Evolutionary conservation across 2,888 invertebrate genomes (phyloP).

Genomic region (Nemotelus nigrinus): DNA sequence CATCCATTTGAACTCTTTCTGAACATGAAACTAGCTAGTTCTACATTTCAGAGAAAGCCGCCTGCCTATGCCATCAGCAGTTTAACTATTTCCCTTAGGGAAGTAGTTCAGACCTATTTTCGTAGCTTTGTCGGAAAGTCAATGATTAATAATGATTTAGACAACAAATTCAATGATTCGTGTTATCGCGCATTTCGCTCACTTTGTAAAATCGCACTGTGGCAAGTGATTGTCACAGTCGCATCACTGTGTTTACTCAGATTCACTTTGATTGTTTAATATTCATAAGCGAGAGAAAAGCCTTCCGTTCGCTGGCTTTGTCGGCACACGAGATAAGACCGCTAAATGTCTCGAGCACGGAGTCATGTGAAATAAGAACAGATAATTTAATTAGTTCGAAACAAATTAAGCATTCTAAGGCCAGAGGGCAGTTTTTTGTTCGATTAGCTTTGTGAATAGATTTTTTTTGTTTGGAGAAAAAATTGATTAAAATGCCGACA

Average conservation of each 20-base stretch:
- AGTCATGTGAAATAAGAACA: neutral
- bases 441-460: neutral
- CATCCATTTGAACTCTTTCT: neutral
- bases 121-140: neutral
- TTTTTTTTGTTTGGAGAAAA: neutral
- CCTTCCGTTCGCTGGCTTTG: constrained; percentile 4
- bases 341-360: neutral
- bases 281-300: neutral
- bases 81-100: neutral
- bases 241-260: neutral
- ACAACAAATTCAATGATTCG: constrained; percentile 19
- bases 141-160: neutral
- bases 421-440: neutral
- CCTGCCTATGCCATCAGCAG: neutral
- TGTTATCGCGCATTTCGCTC: neutral
- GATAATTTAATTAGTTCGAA: constrained; percentile 39
- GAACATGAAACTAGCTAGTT: neutral
- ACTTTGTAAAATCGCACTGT: neutral
- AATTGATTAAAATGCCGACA: constrained; percentile 26
- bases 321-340: constrained; percentile 12
- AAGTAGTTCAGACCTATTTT: neutral
- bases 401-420: constrained; percentile 32
- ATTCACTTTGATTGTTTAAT: constrained; percentile 1
- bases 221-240: neutral
- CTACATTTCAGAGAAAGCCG: neutral